Conservation (phyloP, 2,888 invertebrate genomes). For the Strigamia maritima region DNA sequence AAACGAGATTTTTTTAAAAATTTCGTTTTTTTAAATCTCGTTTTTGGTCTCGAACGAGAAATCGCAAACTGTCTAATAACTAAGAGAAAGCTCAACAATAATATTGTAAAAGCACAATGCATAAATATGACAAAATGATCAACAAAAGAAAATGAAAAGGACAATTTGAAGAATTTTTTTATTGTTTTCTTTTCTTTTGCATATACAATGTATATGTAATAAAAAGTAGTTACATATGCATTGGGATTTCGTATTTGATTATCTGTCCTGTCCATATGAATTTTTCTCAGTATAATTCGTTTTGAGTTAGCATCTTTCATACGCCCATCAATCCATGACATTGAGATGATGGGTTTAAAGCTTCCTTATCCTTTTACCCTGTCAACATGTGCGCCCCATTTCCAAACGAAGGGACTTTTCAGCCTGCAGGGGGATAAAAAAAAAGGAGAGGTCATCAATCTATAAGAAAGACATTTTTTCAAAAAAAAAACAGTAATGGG, state of each 20-base stretch:
- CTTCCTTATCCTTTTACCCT: constrained; percentile 9
- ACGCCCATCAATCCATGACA: constrained; percentile 28
- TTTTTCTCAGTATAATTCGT: constrained; percentile 1
- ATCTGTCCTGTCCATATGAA: constrained; percentile 5
- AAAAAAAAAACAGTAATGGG: not conserved
- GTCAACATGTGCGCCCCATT: constrained; percentile 32
- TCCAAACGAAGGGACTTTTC: not conserved
- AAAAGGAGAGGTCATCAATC: constrained; percentile 26
- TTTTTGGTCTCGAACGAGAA: too few relatives aligned
- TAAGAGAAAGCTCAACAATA: too few relatives aligned
- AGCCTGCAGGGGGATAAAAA: not conserved
- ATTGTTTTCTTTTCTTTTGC: not conserved
- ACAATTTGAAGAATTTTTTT: not conserved
- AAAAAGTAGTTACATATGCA: not conserved
- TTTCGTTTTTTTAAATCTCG: too few relatives aligned
- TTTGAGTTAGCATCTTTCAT: constrained; percentile 26
- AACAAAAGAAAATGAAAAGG: not conserved
- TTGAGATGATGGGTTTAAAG: constrained; percentile 17
- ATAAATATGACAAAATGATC: too few relatives aligned
- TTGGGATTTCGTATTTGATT: constrained; percentile 12
- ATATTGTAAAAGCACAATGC: too few relatives aligned
- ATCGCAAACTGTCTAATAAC: too few relatives aligned
- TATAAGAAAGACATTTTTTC: not conserved
- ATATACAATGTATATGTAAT: not conserved
- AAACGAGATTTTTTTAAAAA: too few relatives aligned